Evolutionary conservation across 2,797 vertebrate genomes (phyloP).

Genomic region (Podarcis siculus): DNA sequence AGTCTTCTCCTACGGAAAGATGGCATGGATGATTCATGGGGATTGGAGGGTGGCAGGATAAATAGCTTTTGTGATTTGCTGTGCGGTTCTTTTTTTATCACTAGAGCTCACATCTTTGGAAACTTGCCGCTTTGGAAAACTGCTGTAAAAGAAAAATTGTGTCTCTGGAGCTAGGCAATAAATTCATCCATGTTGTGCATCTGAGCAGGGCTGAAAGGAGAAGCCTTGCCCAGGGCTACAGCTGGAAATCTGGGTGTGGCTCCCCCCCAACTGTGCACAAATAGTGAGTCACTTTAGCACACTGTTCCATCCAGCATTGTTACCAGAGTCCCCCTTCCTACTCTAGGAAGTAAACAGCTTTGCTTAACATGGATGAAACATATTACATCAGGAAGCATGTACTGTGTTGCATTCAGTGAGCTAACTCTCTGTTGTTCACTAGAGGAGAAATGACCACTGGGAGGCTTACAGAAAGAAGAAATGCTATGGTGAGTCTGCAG

Average conservation of each 20-base stretch:
- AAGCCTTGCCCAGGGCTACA: background rate
- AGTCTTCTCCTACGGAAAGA: background rate
- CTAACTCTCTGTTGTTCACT: background rate
- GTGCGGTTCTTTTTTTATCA: background rate
- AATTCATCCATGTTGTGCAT: background rate
- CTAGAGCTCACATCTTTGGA: background rate
- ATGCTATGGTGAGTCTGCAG: too few relatives aligned
- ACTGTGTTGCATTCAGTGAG: background rate
- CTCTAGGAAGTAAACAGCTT: background rate
- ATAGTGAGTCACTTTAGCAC: slow-evolving; percentile 4
- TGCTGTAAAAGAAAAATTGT: background rate
- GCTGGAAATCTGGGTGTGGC: slow-evolving; percentile 24
- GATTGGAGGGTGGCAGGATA: background rate
- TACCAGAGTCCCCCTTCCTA: background rate
- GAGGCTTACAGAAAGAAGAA: too few relatives aligned
- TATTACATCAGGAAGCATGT: background rate
- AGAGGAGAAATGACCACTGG: too few relatives aligned
- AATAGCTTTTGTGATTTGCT: background rate
- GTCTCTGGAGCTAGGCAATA: background rate
- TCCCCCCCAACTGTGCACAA: background rate
- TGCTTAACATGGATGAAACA: background rate
- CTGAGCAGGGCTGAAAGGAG: background rate
- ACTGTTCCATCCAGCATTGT: background rate
- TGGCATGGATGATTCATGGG: background rate
- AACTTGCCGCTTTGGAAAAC: slow-evolving; percentile 7